These are phyloP conservation scores for Alca torda DNA, from an alignment of 2,797 vertebrate genomes.

Conservation along the genomic window DNA sequence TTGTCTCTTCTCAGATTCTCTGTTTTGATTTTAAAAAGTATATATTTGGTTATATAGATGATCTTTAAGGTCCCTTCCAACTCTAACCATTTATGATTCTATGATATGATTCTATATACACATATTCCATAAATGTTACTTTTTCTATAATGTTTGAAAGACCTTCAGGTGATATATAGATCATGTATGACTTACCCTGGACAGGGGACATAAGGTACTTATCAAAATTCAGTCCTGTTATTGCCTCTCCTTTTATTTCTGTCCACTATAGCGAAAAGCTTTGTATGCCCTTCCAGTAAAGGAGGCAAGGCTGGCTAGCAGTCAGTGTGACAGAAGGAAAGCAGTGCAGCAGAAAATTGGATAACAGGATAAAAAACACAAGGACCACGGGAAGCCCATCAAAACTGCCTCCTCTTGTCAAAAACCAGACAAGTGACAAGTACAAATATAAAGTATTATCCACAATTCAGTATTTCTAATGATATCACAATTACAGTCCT, in stretches of 20 bases:
- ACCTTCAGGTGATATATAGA: not conserved
- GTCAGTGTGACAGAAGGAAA: constrained; percentile 80
- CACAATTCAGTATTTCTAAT: constrained; percentile 77
- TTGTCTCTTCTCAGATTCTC: not conserved
- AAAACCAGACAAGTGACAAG: constrained; percentile 77
- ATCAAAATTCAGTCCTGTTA: constrained; percentile 25
- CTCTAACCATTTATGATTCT: not conserved
- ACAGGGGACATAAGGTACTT: constrained; percentile 30
- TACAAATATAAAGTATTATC: constrained; percentile 75
- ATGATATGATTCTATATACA: not conserved
- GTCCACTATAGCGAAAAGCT: constrained; percentile 66
- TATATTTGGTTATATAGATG: not conserved
- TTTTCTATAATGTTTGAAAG: not conserved
- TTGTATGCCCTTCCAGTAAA: constrained; percentile 63
- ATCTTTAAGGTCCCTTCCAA: not conserved
- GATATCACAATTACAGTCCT: constrained; percentile 72
- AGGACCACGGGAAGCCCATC: constrained; percentile 78
- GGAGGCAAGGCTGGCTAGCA: constrained; percentile 73
- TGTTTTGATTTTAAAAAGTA: not conserved
- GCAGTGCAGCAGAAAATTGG: constrained; percentile 83
- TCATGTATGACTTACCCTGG: constrained; percentile 25
- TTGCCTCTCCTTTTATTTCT: constrained; percentile 62
- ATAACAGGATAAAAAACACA: constrained; percentile 81
- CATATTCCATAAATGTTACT: not conserved
- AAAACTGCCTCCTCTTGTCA: constrained; percentile 78